Evolutionary conservation across 1,140 invertebrate species (phyloP), one percentile per base, ranked within the genome.

Genomic region (Magallana angulata): DNA sequence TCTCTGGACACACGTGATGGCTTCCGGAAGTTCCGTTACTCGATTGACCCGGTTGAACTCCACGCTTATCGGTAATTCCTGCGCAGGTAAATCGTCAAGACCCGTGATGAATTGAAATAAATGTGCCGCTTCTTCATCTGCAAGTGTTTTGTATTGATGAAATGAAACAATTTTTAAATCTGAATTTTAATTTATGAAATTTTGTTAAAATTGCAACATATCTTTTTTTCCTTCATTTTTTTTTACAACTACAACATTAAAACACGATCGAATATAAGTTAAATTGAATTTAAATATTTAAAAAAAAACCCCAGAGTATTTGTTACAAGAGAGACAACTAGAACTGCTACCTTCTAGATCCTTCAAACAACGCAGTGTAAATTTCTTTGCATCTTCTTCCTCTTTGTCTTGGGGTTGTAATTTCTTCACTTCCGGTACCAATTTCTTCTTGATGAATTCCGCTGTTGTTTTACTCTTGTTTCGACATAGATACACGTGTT

Each of bases 51-150:
- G 11, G 68, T 91, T 91, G 64, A 91, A 91, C 57, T 87, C 90
- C 24, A 91, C 90, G 24, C 87, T 84, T 24, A 91, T 58, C 1
- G 87, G 86, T 24, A 91, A 87, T 58, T 89, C 89, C 11, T 90
- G 84, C 7, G 88, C 89, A 1, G 90, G 89, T 11, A 90, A 85
- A 76, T 88, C 87, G 24, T 89, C 89, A 48, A 91, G 82, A 57
- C 89, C 90, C 36, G 90, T 91, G n/a, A 91, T 89, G 57, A 91
- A 91, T 76, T 91, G 90, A 81, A 91, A 91, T 84, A 91, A n/a
- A 48, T 88, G 81, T 0, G 89, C 88, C 1, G 90, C 87, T 80
- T 91, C 89, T 16, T 85, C 48, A n/a, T 91, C 90, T 91, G 84
- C 12, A 88, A 88, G 24, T 48, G 36, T 48, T 48, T 48, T 48